These are phyloP conservation scores for Cyprinodon diabolis DNA, from an alignment of 2,797 vertebrate genomes.

Conservation along the genomic window DNA sequence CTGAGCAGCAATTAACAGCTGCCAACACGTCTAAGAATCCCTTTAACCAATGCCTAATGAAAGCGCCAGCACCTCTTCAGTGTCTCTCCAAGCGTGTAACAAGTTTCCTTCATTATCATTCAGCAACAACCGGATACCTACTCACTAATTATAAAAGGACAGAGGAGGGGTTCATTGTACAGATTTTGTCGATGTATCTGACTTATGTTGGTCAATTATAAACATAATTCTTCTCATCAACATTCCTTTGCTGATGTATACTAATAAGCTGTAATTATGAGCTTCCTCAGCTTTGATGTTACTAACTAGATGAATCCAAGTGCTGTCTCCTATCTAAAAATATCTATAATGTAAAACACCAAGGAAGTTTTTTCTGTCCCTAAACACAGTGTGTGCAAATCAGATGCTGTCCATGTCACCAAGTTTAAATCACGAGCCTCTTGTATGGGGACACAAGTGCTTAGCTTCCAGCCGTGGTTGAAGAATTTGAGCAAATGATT, in stretches of 20 bases:
- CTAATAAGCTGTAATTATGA: slow-evolving; percentile 5
- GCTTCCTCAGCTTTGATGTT: slow-evolving; percentile 6
- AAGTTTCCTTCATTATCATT: slow-evolving; percentile 66
- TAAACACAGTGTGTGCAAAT: slow-evolving; percentile 13
- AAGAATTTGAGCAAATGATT: slow-evolving; percentile 23
- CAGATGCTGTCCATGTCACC: slow-evolving; percentile 41
- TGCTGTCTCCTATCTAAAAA: slow-evolving; percentile 40
- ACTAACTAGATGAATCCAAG: slow-evolving; percentile 26
- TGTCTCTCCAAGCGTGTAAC: slow-evolving; percentile 64
- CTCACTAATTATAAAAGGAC: slow-evolving; percentile 51
- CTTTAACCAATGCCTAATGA: slow-evolving; percentile 69
- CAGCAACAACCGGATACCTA: slow-evolving; percentile 48
- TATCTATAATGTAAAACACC: slow-evolving; percentile 24
- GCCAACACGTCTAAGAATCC: slow-evolving; percentile 63
- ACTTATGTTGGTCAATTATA: slow-evolving; percentile 26
- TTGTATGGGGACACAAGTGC: slow-evolving; percentile 20
- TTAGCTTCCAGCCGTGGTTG: slow-evolving; percentile 29
- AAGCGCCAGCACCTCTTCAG: slow-evolving; percentile 67
- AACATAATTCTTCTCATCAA: slow-evolving; percentile 14
- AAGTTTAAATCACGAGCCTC: slow-evolving; percentile 41
- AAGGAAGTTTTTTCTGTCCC: slow-evolving; percentile 34
- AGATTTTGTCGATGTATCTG: slow-evolving; percentile 31
- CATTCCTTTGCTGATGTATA: slow-evolving; percentile 8
- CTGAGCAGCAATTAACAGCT: slow-evolving; percentile 75
- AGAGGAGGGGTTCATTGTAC: slow-evolving; percentile 8